Conservation (phyloP, 2,113 vertebrate species). For the Abramis brama region DNA sequence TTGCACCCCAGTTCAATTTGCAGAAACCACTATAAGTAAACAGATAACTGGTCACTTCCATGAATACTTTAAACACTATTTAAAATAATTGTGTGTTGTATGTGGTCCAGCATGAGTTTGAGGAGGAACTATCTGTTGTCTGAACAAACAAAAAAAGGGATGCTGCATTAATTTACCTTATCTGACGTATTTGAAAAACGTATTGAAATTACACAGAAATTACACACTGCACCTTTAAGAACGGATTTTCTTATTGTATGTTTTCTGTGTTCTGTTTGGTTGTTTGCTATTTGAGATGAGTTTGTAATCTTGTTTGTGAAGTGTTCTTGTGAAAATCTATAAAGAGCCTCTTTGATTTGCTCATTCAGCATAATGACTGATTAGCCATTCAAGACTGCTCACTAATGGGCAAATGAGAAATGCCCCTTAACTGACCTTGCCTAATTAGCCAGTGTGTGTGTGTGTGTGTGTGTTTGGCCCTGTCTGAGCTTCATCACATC, state of each 20-base stretch:
- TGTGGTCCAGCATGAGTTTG: neutral
- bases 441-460: slow-evolving; percentile 44
- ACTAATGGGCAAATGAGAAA: slow-evolving; percentile 43
- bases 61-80: neutral
- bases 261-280: neutral
- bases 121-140: neutral
- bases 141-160: neutral
- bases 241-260: neutral
- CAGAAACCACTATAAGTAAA: neutral
- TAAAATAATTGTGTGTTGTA: neutral
- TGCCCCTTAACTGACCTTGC: slow-evolving; percentile 39
- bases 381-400: slow-evolving; percentile 39
- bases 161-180: neutral
- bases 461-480: neutral
- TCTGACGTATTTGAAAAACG: neutral
- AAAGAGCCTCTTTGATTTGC: slow-evolving; percentile 38
- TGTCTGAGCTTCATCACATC: neutral
- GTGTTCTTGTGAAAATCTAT: slow-evolving; percentile 16
- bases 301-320: neutral
- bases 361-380: slow-evolving; percentile 49
- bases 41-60: neutral
- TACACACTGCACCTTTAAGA: neutral
- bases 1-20: neutral
- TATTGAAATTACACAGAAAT: neutral
- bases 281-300: slow-evolving; percentile 2